These are phyloP conservation scores for Zaprionus capensis DNA, from an alignment of 1,140 invertebrate genomes.

Conservation along the genomic window DNA sequence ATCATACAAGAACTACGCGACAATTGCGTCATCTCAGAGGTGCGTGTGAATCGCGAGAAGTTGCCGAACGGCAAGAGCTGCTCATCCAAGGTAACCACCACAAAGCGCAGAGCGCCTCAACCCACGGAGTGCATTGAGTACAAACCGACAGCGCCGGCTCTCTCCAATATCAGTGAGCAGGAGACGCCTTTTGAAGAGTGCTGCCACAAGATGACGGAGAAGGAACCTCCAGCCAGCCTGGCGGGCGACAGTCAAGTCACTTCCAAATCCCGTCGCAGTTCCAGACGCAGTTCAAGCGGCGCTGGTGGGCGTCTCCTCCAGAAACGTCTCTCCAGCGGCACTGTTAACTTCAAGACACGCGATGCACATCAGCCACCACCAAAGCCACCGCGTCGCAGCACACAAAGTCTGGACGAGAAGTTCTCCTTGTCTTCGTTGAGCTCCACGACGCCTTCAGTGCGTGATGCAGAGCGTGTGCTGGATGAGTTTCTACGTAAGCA, in stretches of 20 bases:
- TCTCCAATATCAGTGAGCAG: slow-evolving; percentile 72
- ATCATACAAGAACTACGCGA: slow-evolving; percentile 80
- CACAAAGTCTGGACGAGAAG: slow-evolving; percentile 65
- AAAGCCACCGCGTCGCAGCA: slow-evolving; percentile 69
- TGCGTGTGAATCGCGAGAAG: slow-evolving; percentile 73
- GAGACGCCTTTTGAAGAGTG: slow-evolving; percentile 53
- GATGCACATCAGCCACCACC: slow-evolving; percentile 59
- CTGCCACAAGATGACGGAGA: slow-evolving; percentile 3
- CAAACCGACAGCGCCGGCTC: slow-evolving; percentile 48
- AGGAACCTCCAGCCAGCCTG: slow-evolving; percentile 21
- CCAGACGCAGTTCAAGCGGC: slow-evolving; percentile 51
- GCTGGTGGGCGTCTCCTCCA: slow-evolving; percentile 64
- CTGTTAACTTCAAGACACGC: slow-evolving; percentile 62
- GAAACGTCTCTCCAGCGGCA: slow-evolving; percentile 61
- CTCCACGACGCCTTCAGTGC: slow-evolving; percentile 71
- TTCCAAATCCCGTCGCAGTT: slow-evolving; percentile 43
- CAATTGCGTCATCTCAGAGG: slow-evolving; percentile 80
- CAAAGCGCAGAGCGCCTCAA: neutral
- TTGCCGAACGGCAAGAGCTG: slow-evolving; percentile 8
- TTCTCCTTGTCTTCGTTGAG: slow-evolving; percentile 52
- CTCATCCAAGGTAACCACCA: neutral
- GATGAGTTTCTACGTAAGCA: slow-evolving; percentile 70
- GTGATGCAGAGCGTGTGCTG: slow-evolving; percentile 70
- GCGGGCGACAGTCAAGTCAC: slow-evolving; percentile 12
- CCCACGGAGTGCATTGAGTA: slow-evolving; percentile 41